A percentile compares a stretch with the other conserved stretches of the same genome.
These are phyloP conservation scores for Rhorus exstirpatorius DNA, from an alignment of 2,888 invertebrate genomes.

Conservation along the genomic window DNA sequence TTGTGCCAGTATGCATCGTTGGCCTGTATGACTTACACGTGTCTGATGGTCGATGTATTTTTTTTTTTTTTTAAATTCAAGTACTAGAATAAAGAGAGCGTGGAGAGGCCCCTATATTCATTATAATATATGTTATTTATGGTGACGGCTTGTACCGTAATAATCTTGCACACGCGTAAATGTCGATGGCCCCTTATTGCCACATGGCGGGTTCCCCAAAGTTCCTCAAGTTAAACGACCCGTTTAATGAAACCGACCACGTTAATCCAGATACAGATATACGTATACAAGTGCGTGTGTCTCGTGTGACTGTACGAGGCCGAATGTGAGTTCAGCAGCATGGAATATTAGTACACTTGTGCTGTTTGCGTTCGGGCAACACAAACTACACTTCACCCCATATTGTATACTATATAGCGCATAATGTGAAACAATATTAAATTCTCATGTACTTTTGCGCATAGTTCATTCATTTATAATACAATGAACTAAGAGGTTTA, in stretches of 20 bases:
- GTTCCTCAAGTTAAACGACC: conserved; percentile 52
- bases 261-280: conserved; percentile 31
- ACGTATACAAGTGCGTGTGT: background rate
- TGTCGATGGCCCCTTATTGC: conserved; percentile 49
- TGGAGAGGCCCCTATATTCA: background rate
- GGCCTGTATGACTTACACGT: conserved; percentile 20
- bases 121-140: background rate
- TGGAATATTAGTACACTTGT: conserved; percentile 31
- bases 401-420: background rate
- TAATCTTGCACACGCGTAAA: conserved; percentile 46
- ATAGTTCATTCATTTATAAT: background rate
- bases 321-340: background rate
- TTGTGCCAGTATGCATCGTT: conserved; percentile 26
- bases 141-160: conserved; percentile 41
- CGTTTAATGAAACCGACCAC: conserved; percentile 54
- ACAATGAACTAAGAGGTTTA: background rate
- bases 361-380: conserved; percentile 38
- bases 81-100: background rate
- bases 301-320: background rate
- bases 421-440: background rate
- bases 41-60: conserved; percentile 18
- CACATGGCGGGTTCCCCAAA: conserved; percentile 59
- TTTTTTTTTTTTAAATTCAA: background rate
- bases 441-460: background rate
- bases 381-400: conserved; percentile 10